A percentile compares a stretch with the other conserved stretches of the same genome.
Conservation (phyloP, 1,140 invertebrate species). For the Chironomus striatipennis region DNA sequence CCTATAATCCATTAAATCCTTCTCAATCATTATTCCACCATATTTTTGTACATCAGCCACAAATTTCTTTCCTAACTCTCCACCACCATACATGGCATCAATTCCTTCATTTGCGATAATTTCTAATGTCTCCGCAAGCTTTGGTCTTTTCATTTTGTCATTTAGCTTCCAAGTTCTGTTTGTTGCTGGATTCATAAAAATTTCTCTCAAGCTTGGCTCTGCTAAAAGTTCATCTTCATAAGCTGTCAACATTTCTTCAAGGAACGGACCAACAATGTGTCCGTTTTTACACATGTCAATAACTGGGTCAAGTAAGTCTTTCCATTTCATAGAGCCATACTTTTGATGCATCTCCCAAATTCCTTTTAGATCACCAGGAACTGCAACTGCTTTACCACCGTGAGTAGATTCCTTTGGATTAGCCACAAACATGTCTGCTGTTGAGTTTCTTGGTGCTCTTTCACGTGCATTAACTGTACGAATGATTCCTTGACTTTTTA, state of each 20-base stretch:
- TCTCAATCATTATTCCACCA: conserved; percentile 48
- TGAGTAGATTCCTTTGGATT: conserved; percentile 38
- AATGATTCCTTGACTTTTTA: conserved; percentile 41
- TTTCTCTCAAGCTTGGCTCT: conserved; percentile 53
- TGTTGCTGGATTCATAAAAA: conserved; percentile 57
- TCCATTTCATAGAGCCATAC: conserved; percentile 74
- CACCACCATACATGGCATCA: conserved; percentile 56
- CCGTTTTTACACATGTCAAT: conserved; percentile 65
- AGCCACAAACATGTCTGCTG: conserved; percentile 50
- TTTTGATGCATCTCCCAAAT: conserved; percentile 70
- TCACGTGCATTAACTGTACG: conserved; percentile 58
- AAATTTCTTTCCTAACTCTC: conserved; percentile 52
- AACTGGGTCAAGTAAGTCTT: conserved; percentile 60
- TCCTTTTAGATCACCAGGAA: conserved; percentile 80
- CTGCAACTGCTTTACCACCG: conserved; percentile 65
- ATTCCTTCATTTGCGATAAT: conserved; percentile 58
- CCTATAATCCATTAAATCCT: conserved; percentile 44
- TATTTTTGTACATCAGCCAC: conserved; percentile 47
- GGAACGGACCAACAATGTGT: conserved; percentile 58
- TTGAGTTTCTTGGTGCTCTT: conserved; percentile 51
- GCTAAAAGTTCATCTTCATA: conserved; percentile 47
- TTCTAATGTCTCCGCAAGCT: conserved; percentile 63
- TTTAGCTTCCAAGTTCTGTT: conserved; percentile 53
- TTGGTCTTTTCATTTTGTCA: conserved; percentile 57
- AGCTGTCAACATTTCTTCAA: conserved; percentile 51